phyloP scores from a whole-genome alignment of 2,888 invertebrate genomes.

The Perdita meconis region DNA sequence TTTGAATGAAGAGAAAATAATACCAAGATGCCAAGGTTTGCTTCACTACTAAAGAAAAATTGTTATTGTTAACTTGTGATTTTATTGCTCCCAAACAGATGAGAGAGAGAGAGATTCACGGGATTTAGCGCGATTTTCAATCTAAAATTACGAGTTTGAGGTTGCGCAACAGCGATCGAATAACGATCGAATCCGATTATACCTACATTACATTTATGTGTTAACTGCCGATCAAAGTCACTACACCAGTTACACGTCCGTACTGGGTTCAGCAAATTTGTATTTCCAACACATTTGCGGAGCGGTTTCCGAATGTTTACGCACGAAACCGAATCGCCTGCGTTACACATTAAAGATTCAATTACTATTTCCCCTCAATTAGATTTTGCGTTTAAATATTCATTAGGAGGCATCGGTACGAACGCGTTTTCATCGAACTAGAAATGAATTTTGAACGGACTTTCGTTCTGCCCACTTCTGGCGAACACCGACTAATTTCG shows the following conservation, averaged over 20 bases:
- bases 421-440: not conserved
- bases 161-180: no score
- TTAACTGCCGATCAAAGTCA: not conserved
- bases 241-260: conserved; percentile 15
- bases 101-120: no score
- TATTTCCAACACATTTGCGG: conserved; percentile 32
- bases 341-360: conserved; percentile 46
- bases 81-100: no score
- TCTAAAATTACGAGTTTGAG: no score
- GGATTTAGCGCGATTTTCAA: no score
- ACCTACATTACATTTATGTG: not conserved
- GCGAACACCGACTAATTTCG: no score
- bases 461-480: conserved; percentile 9
- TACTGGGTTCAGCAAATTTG: conserved; percentile 27
- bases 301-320: conserved; percentile 46
- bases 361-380: conserved; percentile 52
- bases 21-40: no score
- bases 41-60: no score
- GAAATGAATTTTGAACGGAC: conserved; percentile 5
- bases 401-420: conserved; percentile 11
- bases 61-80: no score
- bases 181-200: no score
- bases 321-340: conserved; percentile 36
- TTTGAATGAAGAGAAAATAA: no score
- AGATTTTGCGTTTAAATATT: conserved; percentile 50